A percentile compares a stretch with the other conserved stretches of the same genome.
These are phyloP conservation scores for Channa maculata DNA, from an alignment of 2,113 vertebrate genomes.

Conservation along the genomic window DNA sequence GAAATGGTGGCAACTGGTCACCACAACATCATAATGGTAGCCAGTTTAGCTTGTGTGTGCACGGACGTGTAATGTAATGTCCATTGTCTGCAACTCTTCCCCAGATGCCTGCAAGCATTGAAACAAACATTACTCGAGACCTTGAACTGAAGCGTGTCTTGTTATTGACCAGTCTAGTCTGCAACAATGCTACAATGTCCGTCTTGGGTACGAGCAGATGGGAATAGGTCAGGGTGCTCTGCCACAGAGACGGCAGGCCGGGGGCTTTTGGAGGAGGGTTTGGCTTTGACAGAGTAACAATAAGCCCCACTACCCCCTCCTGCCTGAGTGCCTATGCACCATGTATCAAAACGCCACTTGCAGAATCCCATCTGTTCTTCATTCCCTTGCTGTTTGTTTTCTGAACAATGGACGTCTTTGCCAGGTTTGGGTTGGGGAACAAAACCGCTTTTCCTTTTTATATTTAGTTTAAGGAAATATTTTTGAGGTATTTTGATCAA, in stretches of 20 bases:
- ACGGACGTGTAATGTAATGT: constrained; percentile 34
- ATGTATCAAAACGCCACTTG: constrained; percentile 60
- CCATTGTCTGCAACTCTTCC: constrained; percentile 42
- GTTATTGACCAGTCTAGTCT: constrained; percentile 55
- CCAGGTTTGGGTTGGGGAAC: neutral
- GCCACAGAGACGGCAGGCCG: constrained; percentile 29
- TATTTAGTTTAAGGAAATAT: neutral
- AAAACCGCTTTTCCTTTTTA: neutral
- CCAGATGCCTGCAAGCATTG: constrained; percentile 48
- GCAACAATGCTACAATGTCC: constrained; percentile 57
- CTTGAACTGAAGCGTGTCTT: constrained; percentile 64
- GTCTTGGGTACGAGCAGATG: constrained; percentile 75
- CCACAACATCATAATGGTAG: neutral
- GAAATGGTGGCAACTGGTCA: constrained; percentile 3
- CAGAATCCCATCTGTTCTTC: constrained; percentile 82
- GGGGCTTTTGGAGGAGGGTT: constrained; percentile 36
- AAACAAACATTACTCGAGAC: constrained; percentile 31
- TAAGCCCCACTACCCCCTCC: constrained; percentile 53
- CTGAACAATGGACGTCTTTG: constrained; percentile 58
- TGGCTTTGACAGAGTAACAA: constrained; percentile 69
- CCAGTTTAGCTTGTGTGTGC: constrained; percentile 14
- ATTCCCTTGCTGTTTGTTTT: constrained; percentile 60
- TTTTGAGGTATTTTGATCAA: too few species aligned
- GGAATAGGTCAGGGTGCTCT: constrained; percentile 54
- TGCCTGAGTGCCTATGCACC: constrained; percentile 70